phyloP scores from a whole-genome alignment of 2,113 vertebrate genomes.

The Brachyhypopomus gauderio region DNA sequence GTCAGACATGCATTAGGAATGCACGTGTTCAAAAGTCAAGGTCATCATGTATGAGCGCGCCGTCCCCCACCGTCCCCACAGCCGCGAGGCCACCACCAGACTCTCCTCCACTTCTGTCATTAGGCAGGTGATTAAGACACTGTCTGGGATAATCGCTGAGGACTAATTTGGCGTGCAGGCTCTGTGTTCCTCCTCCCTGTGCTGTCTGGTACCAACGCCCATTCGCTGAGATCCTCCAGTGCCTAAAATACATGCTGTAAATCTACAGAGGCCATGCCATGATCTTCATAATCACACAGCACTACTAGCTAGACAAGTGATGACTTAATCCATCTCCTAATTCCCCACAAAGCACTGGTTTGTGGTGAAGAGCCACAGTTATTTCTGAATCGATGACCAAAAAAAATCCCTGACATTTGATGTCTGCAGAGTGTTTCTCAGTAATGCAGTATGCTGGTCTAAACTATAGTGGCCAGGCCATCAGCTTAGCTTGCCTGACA shows the following conservation, averaged over 20 bases:
- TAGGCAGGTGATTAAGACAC: not conserved
- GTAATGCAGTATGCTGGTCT: slow-evolving; percentile 27
- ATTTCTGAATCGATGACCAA: slow-evolving; percentile 39
- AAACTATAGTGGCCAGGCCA: not conserved
- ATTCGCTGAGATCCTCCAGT: slow-evolving; percentile 38
- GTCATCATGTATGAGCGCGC: not conserved
- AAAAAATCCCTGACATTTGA: slow-evolving; percentile 39
- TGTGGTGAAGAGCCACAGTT: slow-evolving; percentile 38
- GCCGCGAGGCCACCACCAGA: not conserved
- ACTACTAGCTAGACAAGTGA: slow-evolving; percentile 51
- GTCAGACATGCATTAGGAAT: not conserved
- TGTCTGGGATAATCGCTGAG: slow-evolving; percentile 7
- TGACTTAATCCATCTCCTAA: slow-evolving; percentile 53
- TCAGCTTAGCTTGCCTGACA: not conserved
- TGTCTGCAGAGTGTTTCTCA: slow-evolving; percentile 20
- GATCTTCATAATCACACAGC: slow-evolving; percentile 53
- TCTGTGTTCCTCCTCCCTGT: slow-evolving; percentile 6
- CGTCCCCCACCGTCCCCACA: not conserved
- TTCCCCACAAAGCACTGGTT: slow-evolving; percentile 51
- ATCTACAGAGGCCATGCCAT: slow-evolving; percentile 41
- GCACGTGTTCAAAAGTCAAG: slow-evolving; percentile 8
- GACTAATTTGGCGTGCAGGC: not conserved
- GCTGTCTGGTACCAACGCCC: slow-evolving; percentile 25
- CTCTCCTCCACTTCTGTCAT: not conserved
- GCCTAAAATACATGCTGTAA: slow-evolving; percentile 31